These are phyloP conservation scores for Orchestes rusci DNA, from an alignment of 2,888 invertebrate species.

Conservation along the genomic window DNA sequence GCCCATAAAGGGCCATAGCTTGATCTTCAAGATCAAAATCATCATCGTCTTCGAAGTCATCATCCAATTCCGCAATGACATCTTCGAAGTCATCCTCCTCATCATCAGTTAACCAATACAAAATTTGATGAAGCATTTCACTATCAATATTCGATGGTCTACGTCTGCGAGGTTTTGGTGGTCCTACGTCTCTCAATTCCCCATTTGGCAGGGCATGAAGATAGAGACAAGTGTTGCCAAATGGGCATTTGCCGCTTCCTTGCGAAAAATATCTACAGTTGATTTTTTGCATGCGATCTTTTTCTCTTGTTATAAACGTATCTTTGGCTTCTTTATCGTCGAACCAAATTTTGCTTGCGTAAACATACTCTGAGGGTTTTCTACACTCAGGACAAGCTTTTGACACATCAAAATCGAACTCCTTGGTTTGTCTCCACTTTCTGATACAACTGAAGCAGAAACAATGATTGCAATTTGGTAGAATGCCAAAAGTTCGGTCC, in stretches of 20 bases:
- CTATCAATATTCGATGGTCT: conserved; percentile 13
- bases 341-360: conserved; percentile 71
- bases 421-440: conserved; percentile 31
- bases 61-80: no score
- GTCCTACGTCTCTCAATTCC: conserved; percentile 56
- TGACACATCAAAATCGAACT: conserved; percentile 30
- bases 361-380: conserved; percentile 47
- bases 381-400: conserved; percentile 33
- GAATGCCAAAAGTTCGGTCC: conserved; percentile 30
- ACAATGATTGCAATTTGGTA: conserved; percentile 33
- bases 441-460: conserved; percentile 32
- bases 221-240: conserved; percentile 77
- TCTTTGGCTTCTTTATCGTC: conserved; percentile 68
- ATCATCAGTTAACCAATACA: conserved; percentile 26
- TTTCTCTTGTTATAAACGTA: conserved; percentile 62
- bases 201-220: conserved; percentile 69
- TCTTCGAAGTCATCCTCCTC: no score
- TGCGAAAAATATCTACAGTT: conserved; percentile 71
- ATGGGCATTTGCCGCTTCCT: conserved; percentile 70
- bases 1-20: no score
- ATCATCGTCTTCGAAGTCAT: no score
- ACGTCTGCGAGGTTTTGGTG: conserved; percentile 27
- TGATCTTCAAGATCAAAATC: no score
- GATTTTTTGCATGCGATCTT: conserved; percentile 51
- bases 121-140: conserved; percentile 27